Evolutionary conservation across 2,888 invertebrate species (phyloP).

Genomic region (Drosophila mimetica): DNA sequence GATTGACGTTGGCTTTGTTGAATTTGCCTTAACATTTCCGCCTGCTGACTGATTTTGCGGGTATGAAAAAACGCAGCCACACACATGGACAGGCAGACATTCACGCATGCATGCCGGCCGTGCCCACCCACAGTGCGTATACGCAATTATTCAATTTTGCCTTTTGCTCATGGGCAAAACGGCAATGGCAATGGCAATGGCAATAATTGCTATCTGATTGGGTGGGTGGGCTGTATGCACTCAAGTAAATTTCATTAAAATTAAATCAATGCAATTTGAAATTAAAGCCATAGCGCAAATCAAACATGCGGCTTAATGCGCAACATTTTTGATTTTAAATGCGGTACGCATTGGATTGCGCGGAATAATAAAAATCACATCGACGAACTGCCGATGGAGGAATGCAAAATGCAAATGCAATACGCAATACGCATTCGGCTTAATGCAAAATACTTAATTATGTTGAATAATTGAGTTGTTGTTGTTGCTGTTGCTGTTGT

Average conservation of each 20-base stretch:
- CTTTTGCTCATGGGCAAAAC: conserved; percentile 42
- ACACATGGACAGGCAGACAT: background rate
- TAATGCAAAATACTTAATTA: conserved; percentile 82
- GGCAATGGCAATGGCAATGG: conserved; percentile 28
- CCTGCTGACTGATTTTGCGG: conserved; percentile 23
- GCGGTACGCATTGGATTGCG: conserved; percentile 65
- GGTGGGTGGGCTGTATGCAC: conserved; percentile 18
- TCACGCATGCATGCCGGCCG: conserved; percentile 7
- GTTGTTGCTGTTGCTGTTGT: conserved; percentile 44
- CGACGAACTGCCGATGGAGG: conserved; percentile 14
- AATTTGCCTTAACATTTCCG: conserved; percentile 23
- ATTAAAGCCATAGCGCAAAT: conserved; percentile 69
- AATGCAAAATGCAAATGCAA: conserved; percentile 36
- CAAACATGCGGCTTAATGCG: conserved; percentile 73
- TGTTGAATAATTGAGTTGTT: conserved; percentile 81
- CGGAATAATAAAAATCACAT: conserved; percentile 71
- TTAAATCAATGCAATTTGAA: conserved; percentile 71
- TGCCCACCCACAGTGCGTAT: conserved; percentile 46
- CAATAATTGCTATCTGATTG: conserved; percentile 41
- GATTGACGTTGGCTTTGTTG: conserved; percentile 17
- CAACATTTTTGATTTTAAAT: conserved; percentile 75
- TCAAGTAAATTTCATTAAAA: conserved; percentile 71
- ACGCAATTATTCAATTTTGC: conserved; percentile 61
- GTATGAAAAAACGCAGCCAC: background rate
- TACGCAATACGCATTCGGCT: conserved; percentile 57